Percentiles rank a stretch among this genome's conserved stretches.
Conservation (phyloP, 2,113 vertebrate genomes). For the Prunella fulvescens region DNA sequence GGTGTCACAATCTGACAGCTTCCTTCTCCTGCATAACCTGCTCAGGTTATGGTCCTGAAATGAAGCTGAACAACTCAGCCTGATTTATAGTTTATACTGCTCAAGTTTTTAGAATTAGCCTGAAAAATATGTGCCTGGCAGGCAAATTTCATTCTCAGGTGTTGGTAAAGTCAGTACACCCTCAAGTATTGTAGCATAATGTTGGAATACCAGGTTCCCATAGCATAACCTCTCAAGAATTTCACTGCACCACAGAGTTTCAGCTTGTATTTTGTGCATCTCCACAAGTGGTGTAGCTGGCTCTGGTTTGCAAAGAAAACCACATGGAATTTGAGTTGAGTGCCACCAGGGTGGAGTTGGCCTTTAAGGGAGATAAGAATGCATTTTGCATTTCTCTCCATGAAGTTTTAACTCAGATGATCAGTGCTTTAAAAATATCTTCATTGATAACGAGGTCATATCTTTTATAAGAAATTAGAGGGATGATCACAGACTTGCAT, state of each 20-base stretch:
- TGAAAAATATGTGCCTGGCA: background rate
- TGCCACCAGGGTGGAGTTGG: background rate
- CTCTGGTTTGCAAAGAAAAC: background rate
- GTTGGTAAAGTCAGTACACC: background rate
- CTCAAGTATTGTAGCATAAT: background rate
- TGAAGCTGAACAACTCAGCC: background rate
- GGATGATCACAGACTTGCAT: slow-evolving; percentile 55
- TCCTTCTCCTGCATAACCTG: background rate
- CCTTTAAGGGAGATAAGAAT: slow-evolving; percentile 9
- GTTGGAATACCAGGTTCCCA: too few species aligned
- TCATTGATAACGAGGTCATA: slow-evolving; percentile 60
- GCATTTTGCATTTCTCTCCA: background rate
- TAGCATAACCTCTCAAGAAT: background rate
- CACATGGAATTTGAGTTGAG: background rate
- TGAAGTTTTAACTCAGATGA: slow-evolving; percentile 50
- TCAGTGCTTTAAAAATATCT: slow-evolving; percentile 61
- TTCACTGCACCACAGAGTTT: background rate
- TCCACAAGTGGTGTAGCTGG: background rate
- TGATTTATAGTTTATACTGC: background rate
- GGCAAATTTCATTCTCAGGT: background rate
- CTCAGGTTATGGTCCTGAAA: background rate
- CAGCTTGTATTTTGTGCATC: background rate
- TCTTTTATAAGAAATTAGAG: slow-evolving; percentile 67
- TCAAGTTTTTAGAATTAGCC: background rate
- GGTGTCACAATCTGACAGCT: background rate